These are phyloP conservation scores for Eupithecia subfuscata DNA, from an alignment of 2,888 invertebrate species.

Conservation along the genomic window DNA sequence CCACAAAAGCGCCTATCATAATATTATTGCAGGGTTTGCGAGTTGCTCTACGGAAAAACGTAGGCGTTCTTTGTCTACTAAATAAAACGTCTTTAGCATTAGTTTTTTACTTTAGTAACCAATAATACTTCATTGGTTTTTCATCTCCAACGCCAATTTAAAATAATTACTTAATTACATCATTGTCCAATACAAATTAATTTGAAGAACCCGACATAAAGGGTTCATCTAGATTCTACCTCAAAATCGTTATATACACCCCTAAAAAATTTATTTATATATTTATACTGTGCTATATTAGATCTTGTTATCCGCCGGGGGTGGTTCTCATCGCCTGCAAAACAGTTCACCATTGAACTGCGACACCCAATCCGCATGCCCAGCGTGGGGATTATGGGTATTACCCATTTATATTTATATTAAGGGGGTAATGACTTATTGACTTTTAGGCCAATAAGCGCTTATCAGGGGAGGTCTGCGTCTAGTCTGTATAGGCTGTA, in stretches of 20 bases:
- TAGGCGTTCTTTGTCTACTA: conserved; percentile 11
- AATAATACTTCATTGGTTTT: neutral
- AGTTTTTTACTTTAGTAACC: neutral
- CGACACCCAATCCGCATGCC: too few species aligned
- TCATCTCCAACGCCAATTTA: neutral
- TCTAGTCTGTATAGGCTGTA: too few species aligned
- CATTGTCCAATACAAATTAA: neutral
- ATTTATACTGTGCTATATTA: too few species aligned
- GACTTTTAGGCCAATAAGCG: too few species aligned
- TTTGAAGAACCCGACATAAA: neutral
- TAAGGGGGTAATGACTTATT: too few species aligned
- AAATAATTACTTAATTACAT: neutral
- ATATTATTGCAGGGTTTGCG: conserved; percentile 14
- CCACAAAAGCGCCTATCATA: conserved; percentile 25
- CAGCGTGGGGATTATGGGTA: too few species aligned
- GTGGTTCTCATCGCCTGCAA: too few species aligned
- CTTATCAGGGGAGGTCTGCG: too few species aligned
- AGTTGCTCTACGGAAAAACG: conserved; percentile 19
- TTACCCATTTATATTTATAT: too few species aligned
- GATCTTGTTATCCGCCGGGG: too few species aligned
- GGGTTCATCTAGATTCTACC: neutral
- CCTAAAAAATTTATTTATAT: neutral
- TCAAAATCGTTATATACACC: neutral
- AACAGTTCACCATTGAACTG: too few species aligned
- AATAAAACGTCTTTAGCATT: neutral